phyloP scores from a whole-genome alignment of 2,113 vertebrate species.

The Sphyrna mokarran region DNA sequence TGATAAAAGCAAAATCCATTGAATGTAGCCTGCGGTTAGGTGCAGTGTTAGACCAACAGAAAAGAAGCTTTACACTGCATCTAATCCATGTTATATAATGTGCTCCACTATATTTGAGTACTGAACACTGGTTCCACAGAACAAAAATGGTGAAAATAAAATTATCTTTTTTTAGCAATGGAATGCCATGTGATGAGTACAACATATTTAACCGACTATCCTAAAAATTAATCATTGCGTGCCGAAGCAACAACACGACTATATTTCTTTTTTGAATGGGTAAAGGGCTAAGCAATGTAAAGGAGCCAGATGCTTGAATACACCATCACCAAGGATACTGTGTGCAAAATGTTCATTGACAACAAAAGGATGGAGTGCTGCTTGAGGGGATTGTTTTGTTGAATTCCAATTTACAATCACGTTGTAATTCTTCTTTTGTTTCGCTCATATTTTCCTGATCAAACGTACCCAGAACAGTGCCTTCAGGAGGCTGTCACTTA shows the following conservation, averaged over 20 bases:
- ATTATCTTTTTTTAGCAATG: neutral
- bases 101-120: neutral
- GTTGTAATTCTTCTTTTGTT: neutral
- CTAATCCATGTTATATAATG: neutral
- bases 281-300: constrained; percentile 4
- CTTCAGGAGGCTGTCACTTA: neutral
- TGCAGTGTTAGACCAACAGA: neutral
- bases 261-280: neutral
- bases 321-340: neutral
- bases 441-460: neutral
- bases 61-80: neutral
- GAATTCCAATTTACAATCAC: neutral
- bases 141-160: neutral
- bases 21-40: neutral
- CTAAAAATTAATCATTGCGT: neutral
- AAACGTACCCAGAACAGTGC: neutral
- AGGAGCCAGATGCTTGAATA: neutral
- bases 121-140: neutral
- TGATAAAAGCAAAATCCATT: neutral
- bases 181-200: neutral
- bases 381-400: constrained; percentile 13
- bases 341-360: neutral
- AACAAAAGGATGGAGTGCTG: neutral
- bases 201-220: neutral
- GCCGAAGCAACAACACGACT: neutral